Evolutionary conservation across 1,140 invertebrate genomes (phyloP).

Genomic region (Drosophila melanica): DNA sequence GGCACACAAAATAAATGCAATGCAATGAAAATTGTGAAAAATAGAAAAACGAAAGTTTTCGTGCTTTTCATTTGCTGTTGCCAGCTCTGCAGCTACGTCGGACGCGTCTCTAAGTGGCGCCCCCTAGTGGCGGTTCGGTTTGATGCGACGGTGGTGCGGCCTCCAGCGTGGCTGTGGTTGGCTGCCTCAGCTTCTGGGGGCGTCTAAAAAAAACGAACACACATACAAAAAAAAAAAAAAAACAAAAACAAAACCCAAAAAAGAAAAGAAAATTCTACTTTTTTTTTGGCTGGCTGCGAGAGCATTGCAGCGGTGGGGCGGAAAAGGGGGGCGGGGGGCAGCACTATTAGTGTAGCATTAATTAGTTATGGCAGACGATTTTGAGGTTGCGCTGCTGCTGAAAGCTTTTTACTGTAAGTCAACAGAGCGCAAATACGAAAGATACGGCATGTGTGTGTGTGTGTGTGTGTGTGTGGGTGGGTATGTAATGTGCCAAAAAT

Average conservation of each 20-base stretch:
- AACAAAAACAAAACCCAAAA: slow-evolving; percentile 12
- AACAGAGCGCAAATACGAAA: slow-evolving; percentile 10
- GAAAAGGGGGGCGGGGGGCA: slow-evolving; percentile 2
- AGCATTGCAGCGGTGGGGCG: not conserved
- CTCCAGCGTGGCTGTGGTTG: slow-evolving; percentile 76
- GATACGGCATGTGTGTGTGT: slow-evolving; percentile 4
- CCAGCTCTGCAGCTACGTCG: slow-evolving; percentile 39
- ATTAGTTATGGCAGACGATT: slow-evolving; percentile 84
- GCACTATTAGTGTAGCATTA: slow-evolving; percentile 82
- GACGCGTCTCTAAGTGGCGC: slow-evolving; percentile 63
- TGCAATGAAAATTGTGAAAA: slow-evolving; percentile 80
- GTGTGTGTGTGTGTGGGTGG: slow-evolving; percentile 4
- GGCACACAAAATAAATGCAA: slow-evolving; percentile 70
- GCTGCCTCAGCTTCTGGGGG: slow-evolving; percentile 65
- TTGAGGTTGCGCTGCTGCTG: slow-evolving; percentile 78
- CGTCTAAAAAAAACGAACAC: slow-evolving; percentile 40
- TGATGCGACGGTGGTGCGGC: slow-evolving; percentile 71
- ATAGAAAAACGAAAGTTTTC: slow-evolving; percentile 81
- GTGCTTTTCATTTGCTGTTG: slow-evolving; percentile 79
- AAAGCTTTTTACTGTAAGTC: slow-evolving; percentile 80
- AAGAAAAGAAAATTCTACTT: no score
- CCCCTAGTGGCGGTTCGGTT: slow-evolving; percentile 61
- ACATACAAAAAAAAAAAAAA: slow-evolving; percentile 22
- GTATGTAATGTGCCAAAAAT: slow-evolving; percentile 20
- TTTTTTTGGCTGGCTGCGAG: slow-evolving; percentile 3